phyloP scores from a whole-genome alignment of 2,113 vertebrate species.

The Ovis aries region DNA sequence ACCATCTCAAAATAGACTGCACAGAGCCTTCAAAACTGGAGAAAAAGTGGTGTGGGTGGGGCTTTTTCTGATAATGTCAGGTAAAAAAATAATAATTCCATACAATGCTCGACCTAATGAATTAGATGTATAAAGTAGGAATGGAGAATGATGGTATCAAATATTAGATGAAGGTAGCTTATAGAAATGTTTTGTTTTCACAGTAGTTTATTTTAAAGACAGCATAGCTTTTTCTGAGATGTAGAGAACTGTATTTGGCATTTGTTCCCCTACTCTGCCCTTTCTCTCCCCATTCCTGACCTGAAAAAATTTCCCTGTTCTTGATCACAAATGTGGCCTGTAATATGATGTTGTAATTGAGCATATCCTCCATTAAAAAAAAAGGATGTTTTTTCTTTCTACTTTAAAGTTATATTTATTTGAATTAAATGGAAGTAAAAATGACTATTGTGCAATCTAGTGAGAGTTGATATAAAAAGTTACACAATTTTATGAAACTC shows the following conservation, averaged over 20 bases:
- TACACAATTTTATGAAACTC: not conserved
- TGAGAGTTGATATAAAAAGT: not conserved
- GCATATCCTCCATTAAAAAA: not conserved
- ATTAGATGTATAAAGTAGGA: not conserved
- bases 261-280: not conserved
- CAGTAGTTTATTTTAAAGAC: not conserved
- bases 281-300: not conserved
- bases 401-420: not conserved
- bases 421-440: not conserved
- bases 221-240: not conserved
- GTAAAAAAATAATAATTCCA: not conserved
- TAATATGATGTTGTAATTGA: not conserved
- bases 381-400: not conserved
- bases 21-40: not conserved
- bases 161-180: not conserved
- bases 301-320: not conserved
- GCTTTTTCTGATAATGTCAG: not conserved
- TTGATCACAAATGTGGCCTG: not conserved
- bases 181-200: not conserved
- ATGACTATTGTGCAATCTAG: not conserved
- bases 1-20: not conserved
- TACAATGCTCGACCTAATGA: not conserved
- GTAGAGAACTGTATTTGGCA: accelerated
- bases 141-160: not conserved
- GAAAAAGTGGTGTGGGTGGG: no score